Evolutionary conservation across 2,797 vertebrate genomes (phyloP), one percentile per base, ranked within the genome.

Genomic region (Pyrocephalus nanus): DNA sequence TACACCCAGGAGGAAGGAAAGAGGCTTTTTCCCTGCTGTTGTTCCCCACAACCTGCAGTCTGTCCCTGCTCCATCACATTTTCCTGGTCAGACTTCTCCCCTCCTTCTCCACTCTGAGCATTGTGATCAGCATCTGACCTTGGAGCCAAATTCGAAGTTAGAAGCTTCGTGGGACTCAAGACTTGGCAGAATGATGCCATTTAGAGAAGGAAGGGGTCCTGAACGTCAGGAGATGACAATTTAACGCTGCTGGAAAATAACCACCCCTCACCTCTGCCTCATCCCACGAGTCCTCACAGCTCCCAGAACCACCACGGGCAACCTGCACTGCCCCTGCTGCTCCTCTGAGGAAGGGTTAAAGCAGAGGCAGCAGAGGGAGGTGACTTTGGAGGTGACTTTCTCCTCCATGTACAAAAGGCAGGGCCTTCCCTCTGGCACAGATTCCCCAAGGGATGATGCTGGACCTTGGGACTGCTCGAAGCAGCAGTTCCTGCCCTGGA

Each of bases 261-360:
- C n/a, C 60, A 58, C 11, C 64, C 55, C 54, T 45, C 29, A 13
- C 25, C 38, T 47, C 69, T 84, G 84, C 73, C 50, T 47, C 1
- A 0, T 9, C 72, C 29, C 50, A 4, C 3, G 1, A 42, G 54
- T 1, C 58, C 75, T 32, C 12, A 29, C 15, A 27, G 47, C 70
- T 55, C 20, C 58, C 58, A 38, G 17, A 38, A 26, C 58, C 58
- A 60, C 27, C 60, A 19, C 8, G 12, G 26, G 58, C 36, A 27
- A 61, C 58, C 58, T 38, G 58, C 36, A 14, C 66, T 13, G 77
- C 36, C 40, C 34, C 86, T 20, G 25, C 64, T 21, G 50, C 18
- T 27, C 54, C 66, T 43, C n/a, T 40, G 8, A 9, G 40, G 1
- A 15, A 55, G 67, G 45, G 62, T 4, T 6, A 18, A 25, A 34